Evolutionary conservation across 2,888 invertebrate genomes (phyloP).

Genomic region (Sarcophaga variegata): DNA sequence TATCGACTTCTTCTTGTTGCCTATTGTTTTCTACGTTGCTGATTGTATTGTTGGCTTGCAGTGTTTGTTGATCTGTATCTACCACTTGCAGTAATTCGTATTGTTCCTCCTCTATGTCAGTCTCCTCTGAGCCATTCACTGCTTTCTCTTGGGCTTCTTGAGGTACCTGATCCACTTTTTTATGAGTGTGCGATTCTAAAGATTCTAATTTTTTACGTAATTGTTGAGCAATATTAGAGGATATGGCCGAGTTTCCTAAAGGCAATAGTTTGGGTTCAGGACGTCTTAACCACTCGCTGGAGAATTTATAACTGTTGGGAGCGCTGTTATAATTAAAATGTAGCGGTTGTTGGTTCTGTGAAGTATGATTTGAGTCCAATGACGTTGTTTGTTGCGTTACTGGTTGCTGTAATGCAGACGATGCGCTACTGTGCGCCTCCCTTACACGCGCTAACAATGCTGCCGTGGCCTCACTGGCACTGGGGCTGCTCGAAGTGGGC

Average conservation of each 20-base stretch:
- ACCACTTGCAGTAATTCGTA: conserved; percentile 70
- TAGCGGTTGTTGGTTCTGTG: background rate
- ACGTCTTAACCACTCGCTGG: conserved; percentile 44
- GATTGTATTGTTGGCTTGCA: conserved; percentile 32
- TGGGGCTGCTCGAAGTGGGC: conserved; percentile 64
- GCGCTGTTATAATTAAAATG: conserved; percentile 33
- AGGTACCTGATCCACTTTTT: background rate
- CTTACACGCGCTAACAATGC: conserved; percentile 70
- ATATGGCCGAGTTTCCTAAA: conserved; percentile 33
- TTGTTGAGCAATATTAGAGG: conserved; percentile 5
- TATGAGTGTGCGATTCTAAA: background rate
- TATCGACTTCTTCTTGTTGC: conserved; percentile 58
- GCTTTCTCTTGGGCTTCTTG: conserved; percentile 3
- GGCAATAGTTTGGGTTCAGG: conserved; percentile 60
- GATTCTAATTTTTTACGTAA: background rate
- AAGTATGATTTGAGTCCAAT: too few species aligned
- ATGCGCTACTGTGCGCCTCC: conserved; percentile 63
- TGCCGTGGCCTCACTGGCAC: conserved; percentile 67
- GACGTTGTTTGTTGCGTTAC: conserved; percentile 38
- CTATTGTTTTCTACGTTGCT: conserved; percentile 37
- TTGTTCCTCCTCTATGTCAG: conserved; percentile 56
- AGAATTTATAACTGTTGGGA: conserved; percentile 35
- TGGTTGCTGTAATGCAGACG: conserved; percentile 54
- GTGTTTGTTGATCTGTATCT: conserved; percentile 52
- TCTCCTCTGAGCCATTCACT: conserved; percentile 37